Conservation (phyloP, 2,888 invertebrate species). For the Timema podura region DNA sequence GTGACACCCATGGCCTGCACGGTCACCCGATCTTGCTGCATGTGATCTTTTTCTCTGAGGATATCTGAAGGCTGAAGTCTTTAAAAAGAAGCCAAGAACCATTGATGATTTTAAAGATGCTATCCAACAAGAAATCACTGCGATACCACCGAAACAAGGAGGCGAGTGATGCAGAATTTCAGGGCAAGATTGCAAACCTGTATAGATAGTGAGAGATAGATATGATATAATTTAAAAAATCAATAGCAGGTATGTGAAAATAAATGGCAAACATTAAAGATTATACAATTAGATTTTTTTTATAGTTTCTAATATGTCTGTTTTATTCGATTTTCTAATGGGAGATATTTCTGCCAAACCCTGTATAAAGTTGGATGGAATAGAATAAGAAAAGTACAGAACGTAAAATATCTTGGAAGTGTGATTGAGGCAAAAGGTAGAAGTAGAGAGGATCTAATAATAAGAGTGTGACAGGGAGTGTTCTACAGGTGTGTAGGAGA, state of each 20-base stretch:
- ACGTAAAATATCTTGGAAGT: too few species aligned
- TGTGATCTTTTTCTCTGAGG: background rate
- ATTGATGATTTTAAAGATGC: background rate
- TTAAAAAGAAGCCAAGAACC: background rate
- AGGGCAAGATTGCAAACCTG: background rate
- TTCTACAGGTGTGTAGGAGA: too few species aligned
- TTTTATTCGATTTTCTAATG: too few species aligned
- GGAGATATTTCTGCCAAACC: too few species aligned
- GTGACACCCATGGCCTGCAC: slow-evolving; percentile 2
- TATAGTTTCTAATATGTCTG: too few species aligned
- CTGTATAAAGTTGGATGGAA: too few species aligned
- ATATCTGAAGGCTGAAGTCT: background rate
- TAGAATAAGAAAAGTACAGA: too few species aligned
- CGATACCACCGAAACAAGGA: background rate
- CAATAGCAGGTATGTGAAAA: background rate
- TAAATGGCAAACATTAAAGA: background rate
- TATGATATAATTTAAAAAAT: background rate
- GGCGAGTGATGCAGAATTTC: background rate
- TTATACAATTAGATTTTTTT: too few species aligned
- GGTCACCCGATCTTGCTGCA: background rate
- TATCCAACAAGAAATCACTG: background rate
- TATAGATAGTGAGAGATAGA: background rate
- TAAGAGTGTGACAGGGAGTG: too few species aligned
- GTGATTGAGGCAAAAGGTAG: too few species aligned
- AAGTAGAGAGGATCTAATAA: too few species aligned